phyloP scores from a whole-genome alignment of 2,113 vertebrate species.

The Bambusicola thoracicus region DNA sequence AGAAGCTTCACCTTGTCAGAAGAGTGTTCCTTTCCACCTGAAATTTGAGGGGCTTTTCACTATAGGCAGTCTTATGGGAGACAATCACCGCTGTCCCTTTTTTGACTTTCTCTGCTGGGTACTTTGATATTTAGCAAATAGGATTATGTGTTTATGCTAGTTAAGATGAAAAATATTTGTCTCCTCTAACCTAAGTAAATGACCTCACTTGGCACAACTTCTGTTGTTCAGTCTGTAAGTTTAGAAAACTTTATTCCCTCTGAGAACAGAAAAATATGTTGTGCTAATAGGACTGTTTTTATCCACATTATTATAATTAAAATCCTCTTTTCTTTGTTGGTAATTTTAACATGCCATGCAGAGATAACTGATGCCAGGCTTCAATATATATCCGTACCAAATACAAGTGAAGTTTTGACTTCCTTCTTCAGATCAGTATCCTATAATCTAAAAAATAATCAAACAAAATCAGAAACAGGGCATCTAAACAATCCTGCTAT shows the following conservation, averaged over 20 bases:
- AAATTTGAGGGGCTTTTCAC: neutral
- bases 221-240: neutral
- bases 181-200: slow-evolving; percentile 19
- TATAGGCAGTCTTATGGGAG: neutral
- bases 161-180: neutral
- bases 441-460: neutral
- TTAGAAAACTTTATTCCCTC: slow-evolving; percentile 11
- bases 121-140: slow-evolving; percentile 16
- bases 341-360: neutral
- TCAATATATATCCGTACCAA: neutral
- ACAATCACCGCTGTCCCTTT: neutral
- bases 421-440: neutral
- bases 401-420: neutral
- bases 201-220: neutral
- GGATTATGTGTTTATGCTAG: neutral
- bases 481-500: neutral
- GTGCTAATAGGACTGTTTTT: neutral
- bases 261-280: neutral
- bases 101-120: neutral
- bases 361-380: neutral
- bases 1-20: neutral
- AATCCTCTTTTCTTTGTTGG: neutral
- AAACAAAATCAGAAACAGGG: neutral
- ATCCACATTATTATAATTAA: neutral
- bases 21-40: neutral